phyloP scores from a whole-genome alignment of 2,888 invertebrate species.

The Abscondita cerata region DNA sequence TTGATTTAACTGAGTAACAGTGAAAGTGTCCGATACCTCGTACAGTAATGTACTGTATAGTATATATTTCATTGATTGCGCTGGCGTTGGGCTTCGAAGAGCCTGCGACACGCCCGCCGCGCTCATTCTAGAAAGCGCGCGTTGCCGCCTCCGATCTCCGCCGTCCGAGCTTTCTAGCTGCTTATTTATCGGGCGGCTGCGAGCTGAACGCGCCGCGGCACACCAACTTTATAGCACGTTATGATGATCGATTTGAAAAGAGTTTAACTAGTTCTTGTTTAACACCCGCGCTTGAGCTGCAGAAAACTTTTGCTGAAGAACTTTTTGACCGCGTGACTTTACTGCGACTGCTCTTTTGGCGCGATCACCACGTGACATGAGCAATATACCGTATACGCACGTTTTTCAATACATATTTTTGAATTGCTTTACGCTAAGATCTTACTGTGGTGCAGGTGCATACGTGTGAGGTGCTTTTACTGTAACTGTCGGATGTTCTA shows the following conservation, averaged over 20 bases:
- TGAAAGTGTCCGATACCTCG: slow-evolving; percentile 23
- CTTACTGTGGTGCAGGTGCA: slow-evolving; percentile 33
- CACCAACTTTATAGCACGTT: slow-evolving; percentile 44
- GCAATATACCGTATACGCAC: slow-evolving; percentile 54
- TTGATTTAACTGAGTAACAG: slow-evolving; percentile 17
- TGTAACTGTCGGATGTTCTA: slow-evolving; percentile 33
- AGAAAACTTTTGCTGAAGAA: slow-evolving; percentile 22
- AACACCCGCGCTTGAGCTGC: slow-evolving; percentile 22
- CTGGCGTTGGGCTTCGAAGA: slow-evolving; percentile 56
- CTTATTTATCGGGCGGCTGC: slow-evolving; percentile 59
- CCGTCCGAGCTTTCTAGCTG: slow-evolving; percentile 57
- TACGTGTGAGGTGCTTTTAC: slow-evolving; percentile 41
- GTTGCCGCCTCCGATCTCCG: slow-evolving; percentile 57
- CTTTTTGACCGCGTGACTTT: slow-evolving; percentile 28
- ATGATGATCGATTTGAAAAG: slow-evolving; percentile 35
- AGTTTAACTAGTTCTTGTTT: slow-evolving; percentile 12
- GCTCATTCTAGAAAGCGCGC: slow-evolving; percentile 58
- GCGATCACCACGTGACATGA: slow-evolving; percentile 55
- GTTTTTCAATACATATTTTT: slow-evolving; percentile 35
- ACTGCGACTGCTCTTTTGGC: slow-evolving; percentile 43
- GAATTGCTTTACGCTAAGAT: slow-evolving; percentile 34
- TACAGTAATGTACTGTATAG: slow-evolving; percentile 51
- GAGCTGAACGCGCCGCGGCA: slow-evolving; percentile 55
- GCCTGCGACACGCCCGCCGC: slow-evolving; percentile 59
- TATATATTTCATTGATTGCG: slow-evolving; percentile 58